A percentile compares a stretch with the other conserved stretches of the same genome.
Conservation (phyloP, 2,888 invertebrate genomes). For the Cheilosia vernalis region DNA sequence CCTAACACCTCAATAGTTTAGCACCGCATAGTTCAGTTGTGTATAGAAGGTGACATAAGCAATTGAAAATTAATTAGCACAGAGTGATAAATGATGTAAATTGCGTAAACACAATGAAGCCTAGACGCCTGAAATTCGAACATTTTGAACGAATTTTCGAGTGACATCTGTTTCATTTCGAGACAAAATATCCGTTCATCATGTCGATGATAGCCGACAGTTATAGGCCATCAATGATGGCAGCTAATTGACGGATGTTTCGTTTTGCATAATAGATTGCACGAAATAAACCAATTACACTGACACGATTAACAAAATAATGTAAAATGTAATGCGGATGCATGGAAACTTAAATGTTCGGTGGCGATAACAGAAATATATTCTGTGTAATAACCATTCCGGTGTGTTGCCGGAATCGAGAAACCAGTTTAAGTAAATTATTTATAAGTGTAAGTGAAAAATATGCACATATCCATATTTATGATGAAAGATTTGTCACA, state of each 20-base stretch:
- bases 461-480: too few relatives aligned
- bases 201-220: constrained; percentile 58
- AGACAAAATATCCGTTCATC: constrained; percentile 48
- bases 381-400: constrained; percentile 16
- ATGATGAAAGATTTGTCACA: too few relatives aligned
- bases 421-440: constrained; percentile 2
- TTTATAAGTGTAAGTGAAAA: background rate
- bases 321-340: constrained; percentile 31
- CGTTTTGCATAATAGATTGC: constrained; percentile 71
- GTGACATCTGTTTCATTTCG: constrained; percentile 52
- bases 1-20: constrained; percentile 33
- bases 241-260: constrained; percentile 73
- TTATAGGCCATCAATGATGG: constrained; percentile 66
- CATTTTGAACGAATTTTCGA: constrained; percentile 52
- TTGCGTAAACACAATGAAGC: constrained; percentile 48
- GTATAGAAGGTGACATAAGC: constrained; percentile 48
- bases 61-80: constrained; percentile 71
- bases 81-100: constrained; percentile 51
- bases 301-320: constrained; percentile 57
- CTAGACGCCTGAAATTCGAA: constrained; percentile 36
- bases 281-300: constrained; percentile 69
- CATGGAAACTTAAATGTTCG: constrained; percentile 38
- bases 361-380: constrained; percentile 42
- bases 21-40: constrained; percentile 32
- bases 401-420: background rate